A percentile compares a stretch with the other conserved stretches of the same genome.
These are phyloP conservation scores for Oceanodroma leucorhoa DNA, from an alignment of 2,797 vertebrate species.

Conservation along the genomic window DNA sequence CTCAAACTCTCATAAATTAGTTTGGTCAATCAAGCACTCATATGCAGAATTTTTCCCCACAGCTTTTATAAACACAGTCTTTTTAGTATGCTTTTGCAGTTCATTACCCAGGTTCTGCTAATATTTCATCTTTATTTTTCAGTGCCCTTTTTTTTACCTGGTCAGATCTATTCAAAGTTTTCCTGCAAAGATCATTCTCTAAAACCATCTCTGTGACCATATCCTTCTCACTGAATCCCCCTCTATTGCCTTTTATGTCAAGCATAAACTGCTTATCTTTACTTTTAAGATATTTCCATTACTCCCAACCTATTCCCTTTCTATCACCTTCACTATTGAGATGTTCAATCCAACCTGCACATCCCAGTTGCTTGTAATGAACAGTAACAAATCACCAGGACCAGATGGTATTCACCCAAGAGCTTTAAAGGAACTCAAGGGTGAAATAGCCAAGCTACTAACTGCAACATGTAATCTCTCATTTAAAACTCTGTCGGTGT, in stretches of 20 bases:
- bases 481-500: background rate
- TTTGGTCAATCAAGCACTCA: background rate
- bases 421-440: background rate
- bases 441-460: background rate
- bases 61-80: background rate
- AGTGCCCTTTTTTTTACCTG: background rate
- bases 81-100: rapidly evolving
- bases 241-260: background rate
- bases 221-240: background rate
- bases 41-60: background rate
- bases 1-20: background rate
- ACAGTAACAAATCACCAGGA: background rate
- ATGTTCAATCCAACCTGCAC: background rate
- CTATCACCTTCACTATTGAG: background rate
- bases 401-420: background rate
- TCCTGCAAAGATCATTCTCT: background rate
- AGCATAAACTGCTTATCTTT: background rate
- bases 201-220: background rate
- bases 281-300: background rate
- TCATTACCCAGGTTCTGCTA: background rate
- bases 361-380: background rate
- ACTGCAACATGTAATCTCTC: background rate
- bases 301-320: background rate
- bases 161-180: background rate
- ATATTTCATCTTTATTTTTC: background rate